Evolutionary conservation across 2,888 invertebrate genomes (phyloP), one percentile per base, ranked within the genome.

Genomic region (Rhorus exstirpatorius): DNA sequence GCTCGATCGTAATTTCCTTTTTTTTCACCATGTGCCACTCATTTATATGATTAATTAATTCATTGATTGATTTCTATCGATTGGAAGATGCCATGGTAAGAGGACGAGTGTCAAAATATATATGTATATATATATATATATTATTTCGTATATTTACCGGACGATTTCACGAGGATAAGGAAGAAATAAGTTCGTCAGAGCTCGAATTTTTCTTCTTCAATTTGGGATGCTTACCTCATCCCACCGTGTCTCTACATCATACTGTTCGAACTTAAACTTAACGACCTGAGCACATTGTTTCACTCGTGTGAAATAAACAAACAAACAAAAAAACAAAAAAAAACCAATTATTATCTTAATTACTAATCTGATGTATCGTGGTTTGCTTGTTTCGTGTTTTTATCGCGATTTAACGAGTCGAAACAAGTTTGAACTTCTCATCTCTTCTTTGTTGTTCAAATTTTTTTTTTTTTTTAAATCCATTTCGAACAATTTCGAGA

Each of bases 71-170:
- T 46, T 21, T 71, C 53, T 65, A 58, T 74, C 72, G 63, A 76
- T 24, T 77, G 49, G 67, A 78, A 63, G 78, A 74, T 63, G 53
- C 26, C 68, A 38, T 70, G 80, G 75, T 65, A 71, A 75, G 75
- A 72, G 41, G 53, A 49, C 38, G 17, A 63, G 63, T 76, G 70
- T 75, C 76, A 71, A 71, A 71, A 65, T 75, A n/a, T n/a, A n/a
- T n/a, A n/a, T n/a, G n/a, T n/a, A n/a, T n/a, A n/a, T n/a, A n/a
- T n/a, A 78, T 78, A 78, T 71, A 51, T 53, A 44, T 58, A 31
- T 46, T 53, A 19, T 41, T 4, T 21, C 31, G 26, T 71, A 35
- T 26, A 4, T 35, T 38, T 46, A 49, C 8, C 44, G 51, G 58
- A 77, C 71, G 51, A 60, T 70, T 77, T 71, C 14, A 31, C 24